Conservation (phyloP, 2,888 invertebrate genomes). For the Gortyna flavago region DNA sequence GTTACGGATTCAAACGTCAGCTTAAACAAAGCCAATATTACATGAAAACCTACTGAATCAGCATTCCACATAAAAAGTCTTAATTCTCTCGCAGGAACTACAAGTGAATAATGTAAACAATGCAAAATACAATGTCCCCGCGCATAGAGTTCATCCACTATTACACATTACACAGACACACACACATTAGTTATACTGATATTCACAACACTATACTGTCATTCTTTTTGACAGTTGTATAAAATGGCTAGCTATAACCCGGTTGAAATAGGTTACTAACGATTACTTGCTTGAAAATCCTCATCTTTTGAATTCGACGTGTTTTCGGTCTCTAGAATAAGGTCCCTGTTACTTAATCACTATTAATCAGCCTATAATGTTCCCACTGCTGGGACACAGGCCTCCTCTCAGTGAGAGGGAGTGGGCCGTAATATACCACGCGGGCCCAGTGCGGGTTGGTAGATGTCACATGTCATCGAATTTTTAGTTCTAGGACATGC, state of each 20-base stretch:
- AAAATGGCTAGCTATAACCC: neutral
- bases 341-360: neutral
- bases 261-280: neutral
- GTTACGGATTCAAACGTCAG: constrained; percentile 42
- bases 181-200: neutral
- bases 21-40: constrained; percentile 52
- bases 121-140: neutral
- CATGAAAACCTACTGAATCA: constrained; percentile 23
- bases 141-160: too few relatives aligned
- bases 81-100: too few relatives aligned
- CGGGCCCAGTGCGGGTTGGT: too few relatives aligned
- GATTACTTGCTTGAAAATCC: neutral
- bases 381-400: too few relatives aligned
- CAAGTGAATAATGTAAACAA: too few relatives aligned
- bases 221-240: neutral
- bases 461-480: too few relatives aligned
- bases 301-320: neutral
- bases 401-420: too few relatives aligned
- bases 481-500: too few relatives aligned
- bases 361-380: too few relatives aligned
- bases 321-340: neutral
- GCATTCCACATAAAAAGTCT: neutral
- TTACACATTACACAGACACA: too few relatives aligned
- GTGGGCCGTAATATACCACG: too few relatives aligned
- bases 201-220: neutral